Percentiles rank a stretch among this genome's conserved stretches.
These are phyloP conservation scores for Diorhabda sublineata DNA, from an alignment of 1,140 invertebrate genomes.

Conservation along the genomic window DNA sequence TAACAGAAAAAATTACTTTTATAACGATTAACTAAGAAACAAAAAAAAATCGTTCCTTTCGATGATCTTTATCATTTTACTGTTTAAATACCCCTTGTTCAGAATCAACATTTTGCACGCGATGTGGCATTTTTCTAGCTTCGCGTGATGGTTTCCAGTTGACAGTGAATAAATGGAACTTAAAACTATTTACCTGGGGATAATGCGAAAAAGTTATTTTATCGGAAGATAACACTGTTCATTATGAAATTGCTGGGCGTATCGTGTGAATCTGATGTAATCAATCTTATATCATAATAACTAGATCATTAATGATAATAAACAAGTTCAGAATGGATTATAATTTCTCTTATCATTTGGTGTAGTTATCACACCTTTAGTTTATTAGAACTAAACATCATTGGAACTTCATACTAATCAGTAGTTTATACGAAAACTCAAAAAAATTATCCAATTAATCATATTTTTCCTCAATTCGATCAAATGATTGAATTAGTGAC, in stretches of 20 bases:
- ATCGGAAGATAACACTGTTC: neutral
- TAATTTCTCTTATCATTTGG: too few relatives aligned
- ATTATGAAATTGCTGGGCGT: constrained; percentile 1
- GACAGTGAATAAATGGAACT: constrained; percentile 6
- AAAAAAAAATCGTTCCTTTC: neutral
- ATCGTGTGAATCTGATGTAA: neutral
- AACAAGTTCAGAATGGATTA: too few relatives aligned
- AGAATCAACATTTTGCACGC: neutral
- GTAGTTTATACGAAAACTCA: too few relatives aligned
- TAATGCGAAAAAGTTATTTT: constrained; percentile 3
- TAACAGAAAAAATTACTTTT: neutral
- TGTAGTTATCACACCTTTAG: too few relatives aligned
- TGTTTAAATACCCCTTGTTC: constrained; percentile 7
- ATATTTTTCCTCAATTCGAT: too few relatives aligned
- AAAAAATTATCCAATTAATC: too few relatives aligned
- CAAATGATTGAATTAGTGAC: too few relatives aligned
- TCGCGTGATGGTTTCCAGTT: neutral
- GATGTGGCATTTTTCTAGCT: constrained; percentile 1
- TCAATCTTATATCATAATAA: too few relatives aligned
- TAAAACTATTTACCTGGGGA: constrained; percentile 1
- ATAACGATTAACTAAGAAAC: neutral
- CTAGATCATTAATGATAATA: too few relatives aligned
- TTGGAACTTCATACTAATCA: too few relatives aligned
- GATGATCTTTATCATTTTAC: constrained; percentile 4
- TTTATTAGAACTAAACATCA: too few relatives aligned